phyloP scores from a whole-genome alignment of 2,888 invertebrate species.

The Aquatica leii region DNA sequence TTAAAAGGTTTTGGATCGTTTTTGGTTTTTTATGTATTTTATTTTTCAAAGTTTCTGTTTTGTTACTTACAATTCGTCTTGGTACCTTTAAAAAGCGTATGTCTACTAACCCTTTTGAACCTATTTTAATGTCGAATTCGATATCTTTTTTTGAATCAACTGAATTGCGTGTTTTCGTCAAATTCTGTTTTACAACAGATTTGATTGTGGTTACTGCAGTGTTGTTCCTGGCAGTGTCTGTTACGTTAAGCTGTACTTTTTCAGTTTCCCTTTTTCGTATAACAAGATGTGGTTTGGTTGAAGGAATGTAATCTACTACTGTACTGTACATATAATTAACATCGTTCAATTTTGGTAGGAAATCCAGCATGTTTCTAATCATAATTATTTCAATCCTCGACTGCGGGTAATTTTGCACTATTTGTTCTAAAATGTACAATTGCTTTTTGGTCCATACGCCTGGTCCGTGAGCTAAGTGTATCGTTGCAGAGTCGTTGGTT shows the following conservation, averaged over 20 bases:
- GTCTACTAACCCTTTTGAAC: not conserved
- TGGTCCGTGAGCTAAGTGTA: slow-evolving; percentile 54
- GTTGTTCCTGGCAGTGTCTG: too few relatives aligned
- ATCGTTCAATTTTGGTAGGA: too few relatives aligned
- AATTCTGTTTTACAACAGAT: too few relatives aligned
- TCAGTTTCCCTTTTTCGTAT: too few relatives aligned
- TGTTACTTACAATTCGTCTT: not conserved
- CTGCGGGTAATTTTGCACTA: slow-evolving; percentile 51
- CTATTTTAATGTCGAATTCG: slow-evolving; percentile 9
- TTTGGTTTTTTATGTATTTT: not conserved
- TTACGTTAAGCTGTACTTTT: too few relatives aligned
- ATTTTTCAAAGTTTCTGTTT: not conserved
- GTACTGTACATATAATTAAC: too few relatives aligned
- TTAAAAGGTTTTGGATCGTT: slow-evolving; percentile 51
- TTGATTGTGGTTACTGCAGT: too few relatives aligned
- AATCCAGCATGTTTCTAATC: slow-evolving; percentile 37
- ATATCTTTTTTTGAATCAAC: slow-evolving; percentile 11
- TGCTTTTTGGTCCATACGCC: slow-evolving; percentile 48
- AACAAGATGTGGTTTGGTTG: too few relatives aligned
- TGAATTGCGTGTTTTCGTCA: too few relatives aligned
- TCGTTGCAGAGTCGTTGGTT: slow-evolving; percentile 47
- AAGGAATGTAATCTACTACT: too few relatives aligned
- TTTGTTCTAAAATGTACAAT: slow-evolving; percentile 51
- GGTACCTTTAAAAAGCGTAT: not conserved
- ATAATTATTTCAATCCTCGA: slow-evolving; percentile 52